Base-by-base conservation (phyloP, 2,797 vertebrate species). In the Cyprinella venusta region DNA sequence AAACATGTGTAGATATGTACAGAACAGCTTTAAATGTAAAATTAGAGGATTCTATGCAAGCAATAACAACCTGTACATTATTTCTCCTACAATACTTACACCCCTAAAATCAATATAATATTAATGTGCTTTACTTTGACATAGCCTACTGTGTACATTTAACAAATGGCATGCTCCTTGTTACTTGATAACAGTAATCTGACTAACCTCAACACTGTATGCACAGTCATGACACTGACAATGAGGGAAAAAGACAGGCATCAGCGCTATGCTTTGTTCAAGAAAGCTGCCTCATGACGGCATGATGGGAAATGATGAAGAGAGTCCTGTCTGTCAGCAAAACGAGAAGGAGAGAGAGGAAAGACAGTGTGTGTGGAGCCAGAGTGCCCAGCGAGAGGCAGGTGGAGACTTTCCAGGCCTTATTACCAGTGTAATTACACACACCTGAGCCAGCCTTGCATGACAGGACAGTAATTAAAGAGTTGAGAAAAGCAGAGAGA, bases 341-440 rank as follows among this genome's bases (percentile, higher is more conserved):
- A 48, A 76, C 50, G 65, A 52, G 75, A 80, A 72, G 67, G 69
- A 82, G 79, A 54, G 33, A 50, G 54, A 82, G 65, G 19, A 38
- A 24, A 8, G 45, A 76, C n/a, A 13, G 68, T 48, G 68, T 42
- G 80, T 19, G 42, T 50, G 64, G 59, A 24, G 54, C 21, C 33
- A 61, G 61, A 86, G 87, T 89, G 89, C 92, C 90, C 91, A 90
- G 88, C 86, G 89, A 91, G 92, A 91, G 91, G 91, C 93, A 93
- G 94, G 93, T 94, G 94, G 93, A 92, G 90, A 90, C 84, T 91
- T 91, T 93, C 94, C 94, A 94, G 91, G 87, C 87, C 90, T 93
- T 94, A 94, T 95, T 94, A 94, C 91, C 83, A 89, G 91, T 87
- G 89, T 94, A 93, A 95, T 95, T 94, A 94, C 92, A 91, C 91